phyloP scores from a whole-genome alignment of 2,113 vertebrate species.

The Microcebus griseorufus region DNA sequence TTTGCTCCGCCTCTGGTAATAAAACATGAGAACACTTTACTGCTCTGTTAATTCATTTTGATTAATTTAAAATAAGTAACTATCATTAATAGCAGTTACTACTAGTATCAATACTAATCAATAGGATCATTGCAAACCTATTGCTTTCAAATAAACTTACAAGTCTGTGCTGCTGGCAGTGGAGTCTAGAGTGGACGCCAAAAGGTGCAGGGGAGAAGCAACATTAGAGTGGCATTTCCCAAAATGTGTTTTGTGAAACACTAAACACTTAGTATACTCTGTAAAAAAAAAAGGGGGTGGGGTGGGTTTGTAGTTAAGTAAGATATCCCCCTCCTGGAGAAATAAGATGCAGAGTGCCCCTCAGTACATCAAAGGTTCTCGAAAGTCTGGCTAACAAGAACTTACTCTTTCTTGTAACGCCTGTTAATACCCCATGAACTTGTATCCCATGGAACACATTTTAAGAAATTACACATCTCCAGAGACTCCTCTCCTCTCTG shows the following conservation, averaged over 20 bases:
- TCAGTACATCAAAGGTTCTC: not conserved
- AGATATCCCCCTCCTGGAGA: not conserved
- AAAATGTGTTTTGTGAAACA: conserved; percentile 7
- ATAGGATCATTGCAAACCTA: not conserved
- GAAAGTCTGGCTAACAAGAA: not conserved
- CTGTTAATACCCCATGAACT: not conserved
- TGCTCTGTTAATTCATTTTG: not conserved
- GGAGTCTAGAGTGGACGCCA: not conserved
- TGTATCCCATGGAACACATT: not conserved
- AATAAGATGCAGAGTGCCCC: not conserved
- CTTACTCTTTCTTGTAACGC: not conserved
- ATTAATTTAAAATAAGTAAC: conserved; percentile 24
- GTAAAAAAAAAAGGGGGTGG: too few species aligned
- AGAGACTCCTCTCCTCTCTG: not conserved
- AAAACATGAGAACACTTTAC: not conserved
- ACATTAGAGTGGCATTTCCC: not conserved
- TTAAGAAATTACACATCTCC: not conserved
- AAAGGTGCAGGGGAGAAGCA: not conserved
- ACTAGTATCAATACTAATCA: not conserved
- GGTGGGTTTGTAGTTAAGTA: not conserved
- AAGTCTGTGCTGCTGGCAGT: not conserved
- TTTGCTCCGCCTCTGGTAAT: not conserved
- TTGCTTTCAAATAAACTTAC: not conserved
- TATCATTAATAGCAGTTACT: not conserved
- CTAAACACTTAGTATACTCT: not conserved